Evolutionary conservation across 2,113 vertebrate species (phyloP).

Genomic region (Pelodiscus sinensis): DNA sequence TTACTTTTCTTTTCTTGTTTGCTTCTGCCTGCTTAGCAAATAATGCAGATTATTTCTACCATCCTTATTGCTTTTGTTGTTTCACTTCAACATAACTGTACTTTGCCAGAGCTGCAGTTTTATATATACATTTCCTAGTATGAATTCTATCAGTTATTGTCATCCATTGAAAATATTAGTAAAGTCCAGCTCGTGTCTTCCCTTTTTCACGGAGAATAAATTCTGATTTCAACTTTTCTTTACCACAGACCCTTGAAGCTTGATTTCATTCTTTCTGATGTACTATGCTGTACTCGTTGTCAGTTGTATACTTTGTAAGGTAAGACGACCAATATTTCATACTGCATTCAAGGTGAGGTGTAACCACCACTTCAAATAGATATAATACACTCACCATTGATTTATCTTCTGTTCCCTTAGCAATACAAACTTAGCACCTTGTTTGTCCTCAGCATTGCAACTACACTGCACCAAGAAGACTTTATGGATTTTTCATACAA

Average conservation of each 20-base stretch:
- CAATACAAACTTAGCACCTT: conserved; percentile 37
- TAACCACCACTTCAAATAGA: conserved; percentile 37
- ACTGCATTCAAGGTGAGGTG: conserved; percentile 25
- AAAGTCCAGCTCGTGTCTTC: not conserved
- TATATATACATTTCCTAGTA: not conserved
- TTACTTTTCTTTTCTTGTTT: not conserved
- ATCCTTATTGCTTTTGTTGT: not conserved
- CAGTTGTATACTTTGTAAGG: not conserved
- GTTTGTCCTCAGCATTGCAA: conserved; percentile 50
- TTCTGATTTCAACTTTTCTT: not conserved
- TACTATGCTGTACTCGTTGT: not conserved
- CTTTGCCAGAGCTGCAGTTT: not conserved
- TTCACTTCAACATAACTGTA: not conserved
- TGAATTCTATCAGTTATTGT: not conserved
- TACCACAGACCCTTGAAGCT: not conserved
- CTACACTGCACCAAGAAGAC: conserved; percentile 29
- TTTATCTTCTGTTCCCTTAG: conserved; percentile 52
- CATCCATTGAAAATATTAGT: conserved; percentile 5
- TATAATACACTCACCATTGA: conserved; percentile 44
- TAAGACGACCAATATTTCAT: conserved; percentile 20
- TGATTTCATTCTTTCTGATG: conserved; percentile 5
- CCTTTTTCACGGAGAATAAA: not conserved
- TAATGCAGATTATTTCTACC: not conserved
- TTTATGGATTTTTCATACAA: conserved; percentile 54
- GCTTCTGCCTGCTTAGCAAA: not conserved